phyloP scores from a whole-genome alignment of 2,113 vertebrate genomes.

The Ardeotis arabs region DNA sequence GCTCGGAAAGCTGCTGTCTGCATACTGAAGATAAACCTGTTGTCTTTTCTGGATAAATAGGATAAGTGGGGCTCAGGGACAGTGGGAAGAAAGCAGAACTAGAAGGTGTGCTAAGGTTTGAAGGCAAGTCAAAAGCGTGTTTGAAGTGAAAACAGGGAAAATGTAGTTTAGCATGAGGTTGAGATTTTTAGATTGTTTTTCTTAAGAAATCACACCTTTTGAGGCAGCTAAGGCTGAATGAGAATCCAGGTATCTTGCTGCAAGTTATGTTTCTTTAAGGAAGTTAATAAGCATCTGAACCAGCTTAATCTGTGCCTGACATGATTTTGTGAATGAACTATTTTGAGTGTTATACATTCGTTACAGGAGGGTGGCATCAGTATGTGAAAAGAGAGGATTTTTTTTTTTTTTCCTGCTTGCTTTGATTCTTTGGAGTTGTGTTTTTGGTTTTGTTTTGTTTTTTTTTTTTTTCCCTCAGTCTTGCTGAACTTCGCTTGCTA shows the following conservation, averaged over 20 bases:
- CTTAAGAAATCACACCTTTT: neutral
- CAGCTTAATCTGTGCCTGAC: neutral
- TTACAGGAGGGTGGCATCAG: neutral
- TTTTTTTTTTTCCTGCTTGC: neutral
- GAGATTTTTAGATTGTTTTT: neutral
- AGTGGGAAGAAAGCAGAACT: neutral
- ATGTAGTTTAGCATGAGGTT: neutral
- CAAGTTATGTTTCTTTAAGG: neutral
- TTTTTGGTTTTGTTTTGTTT: no score
- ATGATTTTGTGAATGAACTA: neutral
- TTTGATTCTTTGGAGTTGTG: neutral
- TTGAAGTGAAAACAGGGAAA: neutral
- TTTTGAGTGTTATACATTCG: neutral
- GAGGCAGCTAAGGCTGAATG: neutral
- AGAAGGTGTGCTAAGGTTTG: neutral
- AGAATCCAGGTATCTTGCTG: neutral
- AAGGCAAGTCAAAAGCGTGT: neutral
- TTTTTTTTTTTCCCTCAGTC: neutral
- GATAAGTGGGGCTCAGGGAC: neutral
- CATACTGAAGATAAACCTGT: neutral
- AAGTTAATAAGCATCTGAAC: neutral
- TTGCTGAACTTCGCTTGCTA: neutral
- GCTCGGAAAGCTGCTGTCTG: neutral
- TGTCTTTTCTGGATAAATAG: neutral
- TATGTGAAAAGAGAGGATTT: neutral